phyloP scores from a whole-genome alignment of 2,888 invertebrate species.

The Hofmannophila pseudospretella region DNA sequence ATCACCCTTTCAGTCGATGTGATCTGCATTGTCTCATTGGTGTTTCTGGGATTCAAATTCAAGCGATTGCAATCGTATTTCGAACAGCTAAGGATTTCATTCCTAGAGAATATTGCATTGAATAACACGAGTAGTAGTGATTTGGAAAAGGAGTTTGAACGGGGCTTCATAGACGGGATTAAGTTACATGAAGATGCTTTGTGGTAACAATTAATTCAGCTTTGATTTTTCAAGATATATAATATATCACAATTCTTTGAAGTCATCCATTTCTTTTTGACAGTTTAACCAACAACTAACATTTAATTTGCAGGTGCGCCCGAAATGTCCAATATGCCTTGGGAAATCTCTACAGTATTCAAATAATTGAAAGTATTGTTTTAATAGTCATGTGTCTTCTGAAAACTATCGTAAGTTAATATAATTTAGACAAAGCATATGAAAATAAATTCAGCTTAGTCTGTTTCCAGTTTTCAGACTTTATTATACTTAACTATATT shows the following conservation, averaged over 20 bases:
- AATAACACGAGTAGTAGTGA: slow-evolving; percentile 16
- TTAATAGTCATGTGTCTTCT: slow-evolving; percentile 41
- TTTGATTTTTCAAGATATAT: too few species aligned
- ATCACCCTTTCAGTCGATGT: slow-evolving; percentile 40
- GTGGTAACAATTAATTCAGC: slow-evolving; percentile 29
- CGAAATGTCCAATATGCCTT: slow-evolving; percentile 38
- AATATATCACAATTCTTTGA: too few species aligned
- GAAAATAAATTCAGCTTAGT: too few species aligned
- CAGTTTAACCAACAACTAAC: too few species aligned
- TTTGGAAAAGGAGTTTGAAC: slow-evolving; percentile 27
- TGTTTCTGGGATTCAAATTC: slow-evolving; percentile 41
- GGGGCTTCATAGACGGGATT: slow-evolving; percentile 41
- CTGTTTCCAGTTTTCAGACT: too few species aligned
- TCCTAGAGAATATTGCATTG: slow-evolving; percentile 16
- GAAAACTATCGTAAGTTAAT: slow-evolving; percentile 40
- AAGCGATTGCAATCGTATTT: slow-evolving; percentile 38
- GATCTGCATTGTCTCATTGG: slow-evolving; percentile 33
- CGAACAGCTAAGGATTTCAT: slow-evolving; percentile 23
- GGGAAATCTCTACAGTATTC: slow-evolving; percentile 45
- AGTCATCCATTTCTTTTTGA: too few species aligned
- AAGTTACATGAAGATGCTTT: slow-evolving; percentile 45
- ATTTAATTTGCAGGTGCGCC: slow-evolving; percentile 47
- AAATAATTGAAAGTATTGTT: slow-evolving; percentile 38
- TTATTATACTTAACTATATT: too few species aligned
- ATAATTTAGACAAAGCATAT: too few species aligned